Base-by-base conservation (phyloP, 2,888 invertebrate genomes). In the Phoenoteleia sp. region DNA sequence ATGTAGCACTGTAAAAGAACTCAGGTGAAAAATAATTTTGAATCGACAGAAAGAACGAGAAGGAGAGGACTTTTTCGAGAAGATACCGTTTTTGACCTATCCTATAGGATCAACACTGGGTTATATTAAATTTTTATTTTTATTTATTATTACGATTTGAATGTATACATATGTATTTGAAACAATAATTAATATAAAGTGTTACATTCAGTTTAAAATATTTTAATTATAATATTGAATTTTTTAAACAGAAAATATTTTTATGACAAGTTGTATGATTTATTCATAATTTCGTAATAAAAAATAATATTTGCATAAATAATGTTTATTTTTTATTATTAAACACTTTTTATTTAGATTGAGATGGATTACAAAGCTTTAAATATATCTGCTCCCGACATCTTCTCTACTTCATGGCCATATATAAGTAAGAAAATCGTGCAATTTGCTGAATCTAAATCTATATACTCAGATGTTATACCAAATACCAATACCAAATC, bases 81-180 rank as follows among this genome's bases (percentile, higher is more conserved):
- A 25, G 21, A 72, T 54, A 58, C 45, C 58, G 23, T 21, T 27
- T 27, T 47, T 72, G 33, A 72, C 19, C 13, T 11, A 15, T 2
- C 64, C 72, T 11, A 54, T 72, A 21, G 69, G 60, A 17, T 15
- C 69, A 39, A 62, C 67, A 17, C 27, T 79, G 64, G 77, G n/a
- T n/a, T n/a, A n/a, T n/a, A n/a, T n/a, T 79, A 79, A 54, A 29
- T 79, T 56, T 49, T 27, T 47, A 47, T 49, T 15, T 7, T 54
- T 64, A 27, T 36, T 25, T 54, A 49, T 60, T 42, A 15, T 4
- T 42, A 42, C 42, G n/a, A n/a, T n/a, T n/a, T n/a, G n/a, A n/a
- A n/a, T n/a, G n/a, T n/a, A n/a, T n/a, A n/a, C n/a, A n/a, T n/a
- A n/a, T n/a, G n/a, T n/a, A n/a, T n/a, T n/a, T n/a, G n/a, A n/a